Conservation (phyloP, 2,113 vertebrate genomes). For the Cyprinodon brontotheroides region DNA sequence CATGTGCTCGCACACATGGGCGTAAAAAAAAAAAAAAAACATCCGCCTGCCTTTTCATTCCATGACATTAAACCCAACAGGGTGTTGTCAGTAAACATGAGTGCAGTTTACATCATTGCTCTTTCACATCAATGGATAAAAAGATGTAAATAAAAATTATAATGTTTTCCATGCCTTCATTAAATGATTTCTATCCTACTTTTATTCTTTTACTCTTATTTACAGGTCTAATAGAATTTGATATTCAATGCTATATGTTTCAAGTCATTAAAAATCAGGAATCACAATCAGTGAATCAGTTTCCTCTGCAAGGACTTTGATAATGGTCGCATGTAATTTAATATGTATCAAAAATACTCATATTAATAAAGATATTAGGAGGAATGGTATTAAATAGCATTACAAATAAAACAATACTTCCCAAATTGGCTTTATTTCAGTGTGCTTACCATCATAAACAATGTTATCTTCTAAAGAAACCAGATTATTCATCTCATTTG, state of each 20-base stretch:
- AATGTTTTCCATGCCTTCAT: not conserved
- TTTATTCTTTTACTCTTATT: not conserved
- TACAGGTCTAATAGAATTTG: not conserved
- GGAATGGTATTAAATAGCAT: not conserved
- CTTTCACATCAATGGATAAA: slow-evolving; percentile 27
- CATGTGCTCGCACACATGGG: slow-evolving; percentile 9
- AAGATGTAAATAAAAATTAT: not conserved
- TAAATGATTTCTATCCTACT: not conserved
- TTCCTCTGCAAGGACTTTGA: not conserved
- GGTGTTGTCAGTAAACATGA: slow-evolving; percentile 61
- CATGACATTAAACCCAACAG: slow-evolving; percentile 55
- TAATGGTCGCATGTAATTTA: not conserved
- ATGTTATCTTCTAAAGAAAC: not conserved
- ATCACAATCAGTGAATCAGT: not conserved
- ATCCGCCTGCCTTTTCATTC: slow-evolving; percentile 50
- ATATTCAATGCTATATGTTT: not conserved
- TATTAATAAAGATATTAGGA: not conserved
- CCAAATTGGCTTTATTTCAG: not conserved
- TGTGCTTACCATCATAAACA: slow-evolving; percentile 2
- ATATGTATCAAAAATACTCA: not conserved
- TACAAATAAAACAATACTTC: not conserved
- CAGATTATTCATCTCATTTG: not conserved
- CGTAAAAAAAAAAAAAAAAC: slow-evolving; percentile 35
- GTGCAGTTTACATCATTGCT: slow-evolving; percentile 43
- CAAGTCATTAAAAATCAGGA: not conserved